Base-by-base conservation (phyloP, 35 echinoderm and acorn worm species). In the Strongylocentrotus purpuratus region DNA sequence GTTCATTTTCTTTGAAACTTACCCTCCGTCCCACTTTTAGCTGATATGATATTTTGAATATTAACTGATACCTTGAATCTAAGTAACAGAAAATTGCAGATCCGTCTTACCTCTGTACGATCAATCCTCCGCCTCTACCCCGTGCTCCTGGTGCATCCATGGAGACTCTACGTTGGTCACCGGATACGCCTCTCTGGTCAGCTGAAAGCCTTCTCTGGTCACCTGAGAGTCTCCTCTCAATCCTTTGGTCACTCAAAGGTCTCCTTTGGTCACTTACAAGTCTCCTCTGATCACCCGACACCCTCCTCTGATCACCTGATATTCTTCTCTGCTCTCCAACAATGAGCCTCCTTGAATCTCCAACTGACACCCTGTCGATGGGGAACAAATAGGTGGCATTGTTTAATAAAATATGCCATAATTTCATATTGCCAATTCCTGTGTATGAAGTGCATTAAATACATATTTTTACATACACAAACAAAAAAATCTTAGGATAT, bases 101-200 rank as follows among this genome's bases (percentile, higher is more conserved):
- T 22, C 7, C 20, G 5, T n/a, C 65, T 86, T 96, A 97, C 96
- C 96, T 97, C 47, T 95, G 94, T 33, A 86, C 92, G 70, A 41
- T 86, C 31, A 92, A 35, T 95, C 96, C 97, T 97, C 96, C 95
- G 96, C 95, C 95, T 97, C 97, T 98, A 95, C 97, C 96, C 92
- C 96, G 90, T 61, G 31, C 92, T 46, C 70, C 94, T 55, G 52
- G 94, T 58, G 92, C 86, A 78, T 95, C 97, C 32, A 95, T 3
- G 31, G 96, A 97, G 28, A 97, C 85, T 95, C 96, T 97, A n/a
- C 94, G 87, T 58, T 95, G 96, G 46, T 97, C 96, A 45, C 96
- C 47, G 28, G 59, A 33, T 45, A 45, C 11, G n/a, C 33, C 46
- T 33, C 91, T 48, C 91, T 93, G 91, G 31, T 93, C 91, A 28